These are phyloP conservation scores for Plotosus lineatus DNA, from an alignment of 2,113 vertebrate species.

Conservation along the genomic window DNA sequence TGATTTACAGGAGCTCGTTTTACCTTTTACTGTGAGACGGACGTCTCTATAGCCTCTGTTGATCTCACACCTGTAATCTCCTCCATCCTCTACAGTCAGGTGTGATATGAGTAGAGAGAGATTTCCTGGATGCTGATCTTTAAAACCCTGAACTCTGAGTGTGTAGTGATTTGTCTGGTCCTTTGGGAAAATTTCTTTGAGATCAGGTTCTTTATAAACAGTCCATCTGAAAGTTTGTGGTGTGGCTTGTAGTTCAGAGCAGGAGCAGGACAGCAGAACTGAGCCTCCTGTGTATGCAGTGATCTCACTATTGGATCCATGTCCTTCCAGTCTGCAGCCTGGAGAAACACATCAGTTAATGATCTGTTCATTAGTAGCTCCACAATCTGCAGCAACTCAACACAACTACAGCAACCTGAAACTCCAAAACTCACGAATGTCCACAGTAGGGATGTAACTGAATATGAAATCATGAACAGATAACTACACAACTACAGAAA, in stretches of 20 bases:
- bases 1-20: background rate
- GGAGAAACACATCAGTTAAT: slow-evolving; percentile 27
- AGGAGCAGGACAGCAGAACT: slow-evolving; percentile 26
- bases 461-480: background rate
- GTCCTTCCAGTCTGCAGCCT: background rate
- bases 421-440: too few species aligned
- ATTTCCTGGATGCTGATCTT: background rate
- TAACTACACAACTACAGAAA: background rate
- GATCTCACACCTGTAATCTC: background rate
- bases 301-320: too few species aligned
- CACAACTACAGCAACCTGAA: too few species aligned
- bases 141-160: slow-evolving; percentile 1
- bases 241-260: slow-evolving; percentile 8
- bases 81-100: slow-evolving; percentile 9
- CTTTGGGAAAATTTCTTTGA: background rate
- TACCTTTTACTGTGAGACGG: background rate
- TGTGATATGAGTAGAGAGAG: slow-evolving; percentile 30
- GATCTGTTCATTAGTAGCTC: background rate
- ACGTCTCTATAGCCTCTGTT: background rate
- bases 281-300: background rate
- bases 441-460: background rate
- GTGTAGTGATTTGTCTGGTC: background rate
- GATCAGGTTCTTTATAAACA: too few species aligned
- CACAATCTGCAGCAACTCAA: too few species aligned
- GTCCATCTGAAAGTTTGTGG: background rate